Evolutionary conservation across 2,888 invertebrate genomes (phyloP), one percentile per base, ranked within the genome.

Genomic region (Agrilus mali): DNA sequence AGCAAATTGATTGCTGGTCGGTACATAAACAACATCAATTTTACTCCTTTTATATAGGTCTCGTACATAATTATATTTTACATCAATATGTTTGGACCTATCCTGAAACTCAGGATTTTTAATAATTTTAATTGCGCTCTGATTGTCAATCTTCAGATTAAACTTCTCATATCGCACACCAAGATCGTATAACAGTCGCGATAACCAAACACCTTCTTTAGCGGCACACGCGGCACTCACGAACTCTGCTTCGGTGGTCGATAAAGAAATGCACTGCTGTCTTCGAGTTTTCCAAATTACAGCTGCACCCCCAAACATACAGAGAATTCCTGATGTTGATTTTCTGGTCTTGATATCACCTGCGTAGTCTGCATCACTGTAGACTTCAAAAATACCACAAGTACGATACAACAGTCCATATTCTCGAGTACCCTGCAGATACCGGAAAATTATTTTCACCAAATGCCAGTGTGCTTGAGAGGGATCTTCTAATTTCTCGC

Each of bases 351-450:
- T 43, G 1, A 15, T 41, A 34, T 57, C 57, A 5, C 58, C 57
- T 35, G 55, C 60, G 46, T 57, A 62, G 49, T 65, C 60, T 31
- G 61, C 58, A 53, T 64, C 59, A 22, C 58, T 61, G 43, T 47
- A 61, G 37, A 50, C 47, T 27, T 54, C 51, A 7, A 55, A 37
- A 35, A 42, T 35, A 6, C 44, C 20, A 15, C 33, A 36, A 8
- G 40, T 33, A 15, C 14, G 4, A 7, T 4, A 22, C 4, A 22
- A 6, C 2, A 22, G 22, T 22, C 35, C 12, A 47, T 45, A 33
- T 36, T 42, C 8, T 35, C 16, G 38, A 55, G 60, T 3, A 45
- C 31, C 33, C 59, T 52, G 4, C 53, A 59, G 43, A 41, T 60
- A 60, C 7, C 56, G 45, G 35, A 60, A 48, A 7, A 59, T 57